Conservation (phyloP, 2,113 vertebrate species). For the Nestor notabilis region DNA sequence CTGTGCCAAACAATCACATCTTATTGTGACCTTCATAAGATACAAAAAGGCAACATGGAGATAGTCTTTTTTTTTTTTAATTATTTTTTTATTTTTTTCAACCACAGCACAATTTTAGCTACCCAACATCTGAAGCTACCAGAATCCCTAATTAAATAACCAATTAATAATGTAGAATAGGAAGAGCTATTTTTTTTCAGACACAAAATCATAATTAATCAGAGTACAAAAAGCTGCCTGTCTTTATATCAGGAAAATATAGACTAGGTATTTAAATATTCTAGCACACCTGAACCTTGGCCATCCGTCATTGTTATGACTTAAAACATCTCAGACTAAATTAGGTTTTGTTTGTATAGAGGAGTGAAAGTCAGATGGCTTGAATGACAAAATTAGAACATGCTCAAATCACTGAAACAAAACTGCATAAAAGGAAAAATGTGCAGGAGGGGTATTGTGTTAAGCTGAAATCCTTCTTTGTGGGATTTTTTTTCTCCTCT, state of each 20-base stretch:
- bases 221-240: conserved; percentile 81
- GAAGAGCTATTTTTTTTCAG: conserved; percentile 80
- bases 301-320: conserved; percentile 98
- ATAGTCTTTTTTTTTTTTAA: conserved; percentile 68
- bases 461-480: conserved; percentile 68
- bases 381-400: conserved; percentile 93
- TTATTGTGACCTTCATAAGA: conserved; percentile 92
- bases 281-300: conserved; percentile 94
- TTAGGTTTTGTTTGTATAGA: conserved; percentile 95
- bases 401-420: conserved; percentile 81
- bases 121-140: conserved; percentile 84
- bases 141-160: conserved; percentile 92
- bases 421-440: conserved; percentile 75
- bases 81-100: conserved; percentile 54
- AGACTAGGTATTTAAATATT: conserved; percentile 84
- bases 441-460: conserved; percentile 59
- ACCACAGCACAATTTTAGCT: conserved; percentile 79
- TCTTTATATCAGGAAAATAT: conserved; percentile 81
- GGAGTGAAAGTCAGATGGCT: conserved; percentile 97
- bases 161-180: conserved; percentile 91
- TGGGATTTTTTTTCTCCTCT: conserved; percentile 57
- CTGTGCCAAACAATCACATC: conserved; percentile 92
- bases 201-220: conserved; percentile 86
- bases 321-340: conserved; percentile 93
- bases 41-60: conserved; percentile 84